Percentiles rank a stretch among this genome's conserved stretches.
Conservation (phyloP, 2,113 vertebrate genomes). For the Pseudopipra pipra region DNA sequence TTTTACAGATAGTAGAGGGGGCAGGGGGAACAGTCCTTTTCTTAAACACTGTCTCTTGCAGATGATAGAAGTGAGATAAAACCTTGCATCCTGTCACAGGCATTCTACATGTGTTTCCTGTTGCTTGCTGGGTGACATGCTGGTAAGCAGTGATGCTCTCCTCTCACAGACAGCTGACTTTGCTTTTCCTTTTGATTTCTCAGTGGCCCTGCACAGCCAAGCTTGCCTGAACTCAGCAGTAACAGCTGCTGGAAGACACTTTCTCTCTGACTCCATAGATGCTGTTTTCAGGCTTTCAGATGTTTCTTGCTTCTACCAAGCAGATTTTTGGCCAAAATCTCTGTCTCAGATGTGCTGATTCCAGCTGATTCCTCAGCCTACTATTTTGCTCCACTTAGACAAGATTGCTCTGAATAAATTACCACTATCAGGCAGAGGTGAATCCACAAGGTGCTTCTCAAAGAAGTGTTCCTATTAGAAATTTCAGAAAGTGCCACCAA, state of each 20-base stretch:
- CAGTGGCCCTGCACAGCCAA: background rate
- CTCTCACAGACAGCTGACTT: background rate
- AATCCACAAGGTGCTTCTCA: conserved; percentile 26
- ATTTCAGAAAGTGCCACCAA: conserved; percentile 28
- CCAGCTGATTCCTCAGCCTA: conserved; percentile 37
- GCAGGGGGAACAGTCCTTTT: background rate
- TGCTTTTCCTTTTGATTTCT: conserved; percentile 9
- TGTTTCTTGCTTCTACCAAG: background rate
- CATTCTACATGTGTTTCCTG: background rate
- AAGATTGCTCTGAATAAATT: conserved; percentile 42
- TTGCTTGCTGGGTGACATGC: background rate
- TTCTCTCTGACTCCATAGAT: background rate
- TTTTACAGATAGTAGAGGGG: background rate
- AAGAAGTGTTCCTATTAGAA: conserved; percentile 37
- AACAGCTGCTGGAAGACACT: conserved; percentile 12
- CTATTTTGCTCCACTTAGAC: conserved; percentile 19
- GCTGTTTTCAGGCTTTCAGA: background rate
- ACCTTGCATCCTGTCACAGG: background rate
- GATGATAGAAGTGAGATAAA: background rate
- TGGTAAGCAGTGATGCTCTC: background rate
- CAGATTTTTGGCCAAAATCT: conserved; percentile 44
- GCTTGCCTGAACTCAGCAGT: conserved; percentile 43
- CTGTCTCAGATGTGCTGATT: conserved; percentile 31
- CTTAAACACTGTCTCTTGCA: background rate
- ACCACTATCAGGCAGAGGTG: background rate